These are phyloP conservation scores for Peromyscus nudipes DNA, from an alignment of 2,797 vertebrate genomes.

Conservation along the genomic window DNA sequence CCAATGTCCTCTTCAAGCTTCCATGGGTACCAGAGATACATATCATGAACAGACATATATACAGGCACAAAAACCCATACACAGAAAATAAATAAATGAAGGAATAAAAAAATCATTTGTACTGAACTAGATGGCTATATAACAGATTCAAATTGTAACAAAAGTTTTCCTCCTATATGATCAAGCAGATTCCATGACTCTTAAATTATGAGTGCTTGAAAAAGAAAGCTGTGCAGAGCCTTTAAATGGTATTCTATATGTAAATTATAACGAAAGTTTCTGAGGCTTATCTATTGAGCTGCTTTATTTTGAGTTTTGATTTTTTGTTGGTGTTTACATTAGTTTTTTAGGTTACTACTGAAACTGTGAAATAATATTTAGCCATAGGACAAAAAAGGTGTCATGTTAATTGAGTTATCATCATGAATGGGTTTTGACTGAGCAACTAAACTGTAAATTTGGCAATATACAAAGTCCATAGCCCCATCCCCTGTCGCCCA, in stretches of 20 bases:
- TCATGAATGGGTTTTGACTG: not conserved
- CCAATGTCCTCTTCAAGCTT: not conserved
- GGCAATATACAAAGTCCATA: not conserved
- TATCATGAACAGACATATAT: not conserved
- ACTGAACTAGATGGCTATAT: not conserved
- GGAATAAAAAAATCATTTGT: not conserved
- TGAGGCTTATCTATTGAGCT: not conserved
- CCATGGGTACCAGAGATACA: not conserved
- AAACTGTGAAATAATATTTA: not conserved
- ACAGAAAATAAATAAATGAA: not conserved
- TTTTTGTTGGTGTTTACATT: not conserved
- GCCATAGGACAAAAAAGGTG: not conserved
- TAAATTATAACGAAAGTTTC: not conserved
- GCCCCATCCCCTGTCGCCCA: no score
- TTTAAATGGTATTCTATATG: not conserved
- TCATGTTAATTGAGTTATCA: not conserved
- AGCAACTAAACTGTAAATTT: not conserved
- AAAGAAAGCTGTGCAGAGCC: no score
- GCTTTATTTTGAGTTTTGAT: not conserved
- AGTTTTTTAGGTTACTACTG: not conserved
- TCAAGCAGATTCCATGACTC: not conserved
- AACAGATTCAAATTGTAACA: not conserved
- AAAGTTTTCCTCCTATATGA: not conserved
- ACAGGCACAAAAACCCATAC: no score
- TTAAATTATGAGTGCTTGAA: not conserved